phyloP scores from a whole-genome alignment of 2,888 invertebrate genomes.

The Merodon equestris region DNA sequence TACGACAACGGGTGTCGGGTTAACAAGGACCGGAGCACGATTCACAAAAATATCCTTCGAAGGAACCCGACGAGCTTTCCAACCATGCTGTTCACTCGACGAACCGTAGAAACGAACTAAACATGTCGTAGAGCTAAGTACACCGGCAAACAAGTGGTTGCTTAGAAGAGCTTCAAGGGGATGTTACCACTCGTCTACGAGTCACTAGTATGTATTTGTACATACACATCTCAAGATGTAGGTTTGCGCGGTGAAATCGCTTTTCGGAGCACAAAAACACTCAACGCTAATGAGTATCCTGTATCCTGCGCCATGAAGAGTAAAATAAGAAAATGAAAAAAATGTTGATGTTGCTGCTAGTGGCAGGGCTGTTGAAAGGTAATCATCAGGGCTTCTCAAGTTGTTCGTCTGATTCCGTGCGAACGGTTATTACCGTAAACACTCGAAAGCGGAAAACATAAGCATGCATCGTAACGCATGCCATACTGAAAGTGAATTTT shows the following conservation, averaged over 20 bases:
- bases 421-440: too few relatives aligned
- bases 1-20: not conserved
- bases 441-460: not conserved
- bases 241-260: conserved; percentile 26
- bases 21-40: too few relatives aligned
- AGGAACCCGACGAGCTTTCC: too few relatives aligned
- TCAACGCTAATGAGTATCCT: conserved; percentile 4
- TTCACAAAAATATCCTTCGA: conserved; percentile 10
- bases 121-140: conserved; percentile 21
- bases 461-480: not conserved
- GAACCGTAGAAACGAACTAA: conserved; percentile 64
- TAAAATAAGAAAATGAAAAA: too few relatives aligned
- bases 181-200: conserved; percentile 2
- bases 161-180: conserved; percentile 41
- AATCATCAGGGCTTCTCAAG: too few relatives aligned
- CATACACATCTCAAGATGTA: not conserved
- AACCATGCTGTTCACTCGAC: conserved; percentile 44
- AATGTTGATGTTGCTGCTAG: too few relatives aligned
- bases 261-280: conserved; percentile 31
- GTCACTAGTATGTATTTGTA: not conserved
- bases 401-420: too few relatives aligned
- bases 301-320: conserved; percentile 13
- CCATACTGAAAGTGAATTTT: not conserved
- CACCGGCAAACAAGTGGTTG: conserved; percentile 59
- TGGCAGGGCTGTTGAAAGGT: too few relatives aligned